Base-by-base conservation (phyloP, 1,140 invertebrate genomes). In the Hermetia illucens region DNA sequence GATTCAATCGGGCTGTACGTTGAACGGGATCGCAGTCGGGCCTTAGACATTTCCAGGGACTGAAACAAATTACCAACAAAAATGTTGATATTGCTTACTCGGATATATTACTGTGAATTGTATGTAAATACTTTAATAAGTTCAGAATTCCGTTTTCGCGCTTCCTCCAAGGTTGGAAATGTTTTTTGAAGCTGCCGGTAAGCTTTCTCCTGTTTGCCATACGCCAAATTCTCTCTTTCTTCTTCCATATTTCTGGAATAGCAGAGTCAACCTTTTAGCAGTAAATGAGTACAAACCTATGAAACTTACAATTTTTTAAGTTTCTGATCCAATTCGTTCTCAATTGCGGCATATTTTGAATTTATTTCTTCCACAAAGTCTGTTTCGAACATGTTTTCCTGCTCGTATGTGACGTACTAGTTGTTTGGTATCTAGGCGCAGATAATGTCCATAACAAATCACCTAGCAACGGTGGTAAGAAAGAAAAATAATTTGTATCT, bases 281-380 rank as follows among this genome's bases (percentile, higher is more conserved):
- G 12, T 25, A n/a, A 39, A 34, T 24, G 9, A 30, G 25, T 8
- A 6, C n/a, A 17, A 17, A 34, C 10, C n/a, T 24, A 4, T 21
- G 38, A 16, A 17, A 44, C 51, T 45, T 41, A 59, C 56, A 55
- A 47, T 35, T 54, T 55, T 34, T 56, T 51, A 35, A 59, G 17
- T 32, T 53, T 53, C 9, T 46, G 49, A 33, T 59, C 56, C 12
- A 58, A 44, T 36, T 59, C 56, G 13, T 47, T 46, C 31, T 59
- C 56, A 4, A 58, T 30, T 0, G 55, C 52, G 20, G 46, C 37
- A 27, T 58, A 59, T 42, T 59, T 59, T 15, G 50, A 47, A 42
- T 59, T 57, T 16, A 59, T 59, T 38, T 59, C 56, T 20, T 54
- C 48, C 9, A 58, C 53, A 10, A 53, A 44, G 37, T 58, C 55